phyloP scores from a whole-genome alignment of 2,113 vertebrate species.

The Anoura caudifer region DNA sequence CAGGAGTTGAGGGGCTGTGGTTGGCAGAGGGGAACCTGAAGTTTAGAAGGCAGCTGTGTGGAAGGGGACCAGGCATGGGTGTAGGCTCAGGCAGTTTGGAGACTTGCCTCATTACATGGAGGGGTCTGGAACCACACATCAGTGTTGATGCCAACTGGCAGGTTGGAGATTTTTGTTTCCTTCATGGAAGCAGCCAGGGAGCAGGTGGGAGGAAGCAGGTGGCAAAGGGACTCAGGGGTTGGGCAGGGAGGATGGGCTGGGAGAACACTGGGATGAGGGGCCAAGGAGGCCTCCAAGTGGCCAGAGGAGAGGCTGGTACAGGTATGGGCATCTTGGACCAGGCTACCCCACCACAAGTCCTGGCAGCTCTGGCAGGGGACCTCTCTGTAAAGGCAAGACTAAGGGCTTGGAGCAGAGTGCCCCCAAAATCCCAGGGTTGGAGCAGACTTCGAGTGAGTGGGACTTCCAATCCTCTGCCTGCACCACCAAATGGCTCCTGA shows the following conservation, averaged over 20 bases:
- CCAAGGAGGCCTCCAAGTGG: not conserved
- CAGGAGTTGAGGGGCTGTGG: not conserved
- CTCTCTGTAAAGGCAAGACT: not conserved
- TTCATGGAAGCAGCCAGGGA: not conserved
- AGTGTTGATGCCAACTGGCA: not conserved
- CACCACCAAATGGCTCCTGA: not conserved
- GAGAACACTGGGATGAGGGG: not conserved
- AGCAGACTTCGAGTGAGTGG: not conserved
- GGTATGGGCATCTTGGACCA: not conserved
- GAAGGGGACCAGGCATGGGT: not conserved
- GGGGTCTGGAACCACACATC: not conserved
- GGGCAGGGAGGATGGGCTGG: not conserved
- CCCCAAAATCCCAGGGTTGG: not conserved
- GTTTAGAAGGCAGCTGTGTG: not conserved
- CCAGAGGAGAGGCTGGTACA: not conserved
- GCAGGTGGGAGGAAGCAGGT: conserved; percentile 37
- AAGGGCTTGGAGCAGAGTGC: not conserved
- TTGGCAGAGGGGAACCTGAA: not conserved
- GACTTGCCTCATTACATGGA: not conserved
- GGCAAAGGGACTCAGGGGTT: not conserved
- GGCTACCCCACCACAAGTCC: not conserved
- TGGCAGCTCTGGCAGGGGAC: not conserved
- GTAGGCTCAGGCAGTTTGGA: not conserved
- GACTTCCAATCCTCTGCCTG: not conserved
- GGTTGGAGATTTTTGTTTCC: not conserved